phyloP scores from a whole-genome alignment of 2,888 invertebrate species.

The Campoplex capitator region DNA sequence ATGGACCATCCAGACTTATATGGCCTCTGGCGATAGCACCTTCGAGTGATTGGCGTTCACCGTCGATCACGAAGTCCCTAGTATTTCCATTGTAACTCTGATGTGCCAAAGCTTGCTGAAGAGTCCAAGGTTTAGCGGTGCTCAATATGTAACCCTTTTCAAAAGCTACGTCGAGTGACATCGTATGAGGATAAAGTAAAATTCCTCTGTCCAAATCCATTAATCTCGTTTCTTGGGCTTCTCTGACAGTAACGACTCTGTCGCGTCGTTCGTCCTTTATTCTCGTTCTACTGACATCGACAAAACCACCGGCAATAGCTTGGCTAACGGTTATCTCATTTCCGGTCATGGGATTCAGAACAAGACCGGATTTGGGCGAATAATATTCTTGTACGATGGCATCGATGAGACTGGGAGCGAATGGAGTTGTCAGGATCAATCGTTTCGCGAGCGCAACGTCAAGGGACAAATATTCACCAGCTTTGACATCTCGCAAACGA shows the following conservation, averaged over 20 bases:
- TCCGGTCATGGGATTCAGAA: conserved; percentile 92
- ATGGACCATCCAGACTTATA: conserved; percentile 91
- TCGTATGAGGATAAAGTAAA: conserved; percentile 88
- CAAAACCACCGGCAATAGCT: conserved; percentile 90
- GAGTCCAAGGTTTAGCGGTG: conserved; percentile 91
- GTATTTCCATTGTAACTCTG: conserved; percentile 91
- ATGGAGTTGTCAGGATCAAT: conserved; percentile 89
- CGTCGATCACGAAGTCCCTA: conserved; percentile 90
- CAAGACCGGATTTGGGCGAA: conserved; percentile 89
- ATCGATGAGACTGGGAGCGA: conserved; percentile 90
- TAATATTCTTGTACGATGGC: conserved; percentile 92
- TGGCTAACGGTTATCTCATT: conserved; percentile 90
- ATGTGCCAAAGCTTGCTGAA: conserved; percentile 93
- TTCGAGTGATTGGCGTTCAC: conserved; percentile 89
- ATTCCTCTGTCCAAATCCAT: conserved; percentile 90
- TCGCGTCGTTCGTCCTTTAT: conserved; percentile 91
- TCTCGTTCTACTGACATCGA: conserved; percentile 90
- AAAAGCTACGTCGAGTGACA: conserved; percentile 92
- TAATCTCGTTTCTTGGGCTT: conserved; percentile 90
- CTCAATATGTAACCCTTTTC: conserved; percentile 93
- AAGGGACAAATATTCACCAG: conserved; percentile 89
- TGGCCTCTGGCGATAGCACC: conserved; percentile 91
- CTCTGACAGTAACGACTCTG: conserved; percentile 88
- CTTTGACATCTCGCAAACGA: conserved; percentile 90
- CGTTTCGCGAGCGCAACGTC: conserved; percentile 90